Evolutionary conservation across 2,113 vertebrate genomes (phyloP).

Genomic region (Centropus unirufus): DNA sequence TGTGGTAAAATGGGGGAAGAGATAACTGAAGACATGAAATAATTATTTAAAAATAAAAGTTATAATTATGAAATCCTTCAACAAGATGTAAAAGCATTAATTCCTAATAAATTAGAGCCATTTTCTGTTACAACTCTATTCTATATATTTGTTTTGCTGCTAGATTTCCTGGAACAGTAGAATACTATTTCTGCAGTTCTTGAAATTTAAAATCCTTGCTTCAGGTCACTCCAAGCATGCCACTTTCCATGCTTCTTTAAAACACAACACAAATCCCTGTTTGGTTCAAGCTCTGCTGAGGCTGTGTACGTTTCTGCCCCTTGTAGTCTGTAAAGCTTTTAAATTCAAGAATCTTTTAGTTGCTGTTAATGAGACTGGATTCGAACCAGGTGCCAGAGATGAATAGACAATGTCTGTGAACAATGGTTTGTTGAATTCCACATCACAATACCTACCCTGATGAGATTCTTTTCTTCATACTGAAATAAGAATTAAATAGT

Average conservation of each 20-base stretch:
- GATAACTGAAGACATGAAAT: not conserved
- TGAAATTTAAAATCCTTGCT: not conserved
- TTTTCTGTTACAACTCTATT: not conserved
- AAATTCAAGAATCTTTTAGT: constrained; percentile 48
- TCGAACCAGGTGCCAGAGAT: constrained; percentile 61
- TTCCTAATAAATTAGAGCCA: not conserved
- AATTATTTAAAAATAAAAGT: not conserved
- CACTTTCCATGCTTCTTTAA: not conserved
- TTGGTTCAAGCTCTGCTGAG: not conserved
- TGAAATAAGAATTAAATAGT: constrained; percentile 48
- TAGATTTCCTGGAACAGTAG: not conserved
- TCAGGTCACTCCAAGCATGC: not conserved
- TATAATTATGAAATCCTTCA: not conserved
- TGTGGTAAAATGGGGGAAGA: not conserved
- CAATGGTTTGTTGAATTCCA: constrained; percentile 39
- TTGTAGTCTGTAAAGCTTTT: constrained; percentile 26
- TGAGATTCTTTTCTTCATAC: constrained; percentile 48
- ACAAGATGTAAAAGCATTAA: not conserved
- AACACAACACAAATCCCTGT: not conserved
- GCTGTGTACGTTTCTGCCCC: not conserved
- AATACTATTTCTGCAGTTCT: not conserved
- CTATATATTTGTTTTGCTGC: not conserved
- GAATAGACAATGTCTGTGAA: constrained; percentile 23
- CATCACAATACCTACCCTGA: constrained; percentile 29
- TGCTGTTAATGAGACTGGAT: constrained; percentile 11